Evolutionary conservation across 2,113 vertebrate genomes (phyloP).

Genomic region (Nansenia antarctica): DNA sequence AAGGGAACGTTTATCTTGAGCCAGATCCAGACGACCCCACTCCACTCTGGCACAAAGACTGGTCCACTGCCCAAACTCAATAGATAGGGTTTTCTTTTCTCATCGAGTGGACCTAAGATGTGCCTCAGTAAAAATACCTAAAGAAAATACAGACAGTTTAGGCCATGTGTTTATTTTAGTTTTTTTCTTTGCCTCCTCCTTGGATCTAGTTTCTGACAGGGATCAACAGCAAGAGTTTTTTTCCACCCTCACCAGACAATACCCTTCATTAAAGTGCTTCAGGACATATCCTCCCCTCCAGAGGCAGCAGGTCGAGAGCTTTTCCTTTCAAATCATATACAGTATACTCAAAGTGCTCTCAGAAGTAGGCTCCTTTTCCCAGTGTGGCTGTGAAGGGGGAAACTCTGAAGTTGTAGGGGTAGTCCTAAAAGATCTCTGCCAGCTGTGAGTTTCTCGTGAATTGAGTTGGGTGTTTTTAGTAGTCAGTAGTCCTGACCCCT

Average conservation of each 20-base stretch:
- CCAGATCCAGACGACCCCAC: conserved; percentile 19
- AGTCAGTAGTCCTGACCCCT: too few relatives aligned
- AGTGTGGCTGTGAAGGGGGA: background rate
- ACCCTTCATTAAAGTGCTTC: conserved; percentile 17
- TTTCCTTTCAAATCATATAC: conserved; percentile 20
- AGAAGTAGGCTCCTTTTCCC: conserved; percentile 11
- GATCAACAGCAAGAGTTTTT: conserved; percentile 28
- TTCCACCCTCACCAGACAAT: conserved; percentile 21
- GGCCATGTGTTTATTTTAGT: conserved; percentile 17
- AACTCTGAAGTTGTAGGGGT: background rate
- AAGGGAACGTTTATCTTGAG: conserved; percentile 40
- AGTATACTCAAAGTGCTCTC: background rate
- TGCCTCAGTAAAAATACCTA: conserved; percentile 43
- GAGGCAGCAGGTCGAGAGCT: conserved; percentile 4
- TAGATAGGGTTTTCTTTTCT: conserved; percentile 28
- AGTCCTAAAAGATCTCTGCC: too few relatives aligned
- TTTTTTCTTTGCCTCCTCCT: conserved; percentile 56
- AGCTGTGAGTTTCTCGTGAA: too few relatives aligned
- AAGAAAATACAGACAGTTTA: conserved; percentile 48
- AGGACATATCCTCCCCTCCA: conserved; percentile 30
- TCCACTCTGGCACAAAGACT: conserved; percentile 25
- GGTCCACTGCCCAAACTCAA: background rate
- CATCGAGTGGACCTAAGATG: conserved; percentile 25
- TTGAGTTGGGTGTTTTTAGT: too few relatives aligned
- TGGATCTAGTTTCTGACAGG: conserved; percentile 36